Evolutionary conservation across 2,113 vertebrate genomes (phyloP), one percentile per base, ranked within the genome.

Genomic region (Hydrochoerus hydrochaeris): DNA sequence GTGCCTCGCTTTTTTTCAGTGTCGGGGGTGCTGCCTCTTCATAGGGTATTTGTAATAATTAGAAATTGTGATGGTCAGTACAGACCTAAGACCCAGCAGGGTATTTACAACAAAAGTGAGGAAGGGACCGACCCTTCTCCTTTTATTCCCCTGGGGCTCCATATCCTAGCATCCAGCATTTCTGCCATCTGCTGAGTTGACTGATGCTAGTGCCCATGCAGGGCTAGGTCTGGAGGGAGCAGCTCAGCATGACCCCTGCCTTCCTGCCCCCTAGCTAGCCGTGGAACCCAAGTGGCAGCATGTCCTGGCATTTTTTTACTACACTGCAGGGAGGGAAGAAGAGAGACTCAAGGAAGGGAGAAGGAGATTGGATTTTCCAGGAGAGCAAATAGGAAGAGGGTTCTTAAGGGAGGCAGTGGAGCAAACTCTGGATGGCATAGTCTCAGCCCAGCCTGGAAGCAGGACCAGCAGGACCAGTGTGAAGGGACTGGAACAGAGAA

Each of bases 381-480:
- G 16, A 8, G 58, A n/a, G 28, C 24, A 4, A 12, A 28, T 19
- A 6, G 32, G 41, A 49, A 30, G 28, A 19, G 30, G 7, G 35
- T 1, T 57, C n/a, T 49, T 6, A 1, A 32, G 84, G 11, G 57
- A 65, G 24, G 12, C 44, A 24, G 82, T 73, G 44, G 24, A 69
- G 57, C 0, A 11, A 83, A 49, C 24, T 83, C 83, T 54, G 26
- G 71, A 14, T 35, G 44, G 63, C 73, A 28, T 26, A 52, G 52
- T 57, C 26, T 75, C 93, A 60, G 71, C 30, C 26, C 38, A 49
- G 75, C 9, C 63, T 3, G 2, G 24, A 44, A 57, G 67, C 16
- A 35, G 80, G 28, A 28, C 1, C 1, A 3, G 26, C 6, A 8
- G n/a, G 38, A 20, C 30, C 17, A 30, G 41, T 3, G 0, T 58